Evolutionary conservation across 1,140 invertebrate species (phyloP), one percentile per base, ranked within the genome.

Genomic region (Tetramorium alpestre): DNA sequence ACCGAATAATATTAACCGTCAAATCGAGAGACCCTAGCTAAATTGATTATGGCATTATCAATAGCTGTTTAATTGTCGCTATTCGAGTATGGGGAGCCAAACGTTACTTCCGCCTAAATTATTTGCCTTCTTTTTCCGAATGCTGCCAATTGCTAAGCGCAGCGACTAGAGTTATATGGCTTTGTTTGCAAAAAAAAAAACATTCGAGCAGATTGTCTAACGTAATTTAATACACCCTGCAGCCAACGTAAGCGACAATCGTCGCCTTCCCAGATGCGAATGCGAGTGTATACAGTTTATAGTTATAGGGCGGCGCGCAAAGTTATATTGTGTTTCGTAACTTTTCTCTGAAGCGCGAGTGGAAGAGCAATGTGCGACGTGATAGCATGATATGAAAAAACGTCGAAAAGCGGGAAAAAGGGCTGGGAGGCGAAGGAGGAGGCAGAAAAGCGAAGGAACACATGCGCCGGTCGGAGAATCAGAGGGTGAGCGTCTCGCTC

Each of bases 1-100:
- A 94, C 89, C 93, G 92, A 94, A 93, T 87, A 94, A 91, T 87
- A 94, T 92, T 84, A 78, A 87, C 87, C 90, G 89, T 93, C 78
- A 92, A 67, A 77, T 85, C 49, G 73, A 51, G 47, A 82, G 8
- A 49, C 41, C 69, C 80, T 73, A 69, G 16, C 77, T 64, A 51
- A 7, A 13, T 65, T 58, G 65, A 25, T 73, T 60, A 65, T 56
- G 18, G 54, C 38, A 51, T 84, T 72, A 33, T 73, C 69, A 44
- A 38, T 54, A 41, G 58, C 13, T 82, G 41, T 60, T 8, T 49
- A 47, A 73, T 33, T 58, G n/a, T 65, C 41, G 47, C 44, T 60
- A 70, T 72, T 75, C 41, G 54, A 73, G 18, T 11, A 44, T 54
- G n/a, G 13, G 8, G 44, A 2, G 1, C 33, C 3, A 16, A 58